Evolutionary conservation across 2,797 vertebrate genomes (phyloP), one percentile per base, ranked within the genome.

Genomic region (Oryzias dopingdopingensis): DNA sequence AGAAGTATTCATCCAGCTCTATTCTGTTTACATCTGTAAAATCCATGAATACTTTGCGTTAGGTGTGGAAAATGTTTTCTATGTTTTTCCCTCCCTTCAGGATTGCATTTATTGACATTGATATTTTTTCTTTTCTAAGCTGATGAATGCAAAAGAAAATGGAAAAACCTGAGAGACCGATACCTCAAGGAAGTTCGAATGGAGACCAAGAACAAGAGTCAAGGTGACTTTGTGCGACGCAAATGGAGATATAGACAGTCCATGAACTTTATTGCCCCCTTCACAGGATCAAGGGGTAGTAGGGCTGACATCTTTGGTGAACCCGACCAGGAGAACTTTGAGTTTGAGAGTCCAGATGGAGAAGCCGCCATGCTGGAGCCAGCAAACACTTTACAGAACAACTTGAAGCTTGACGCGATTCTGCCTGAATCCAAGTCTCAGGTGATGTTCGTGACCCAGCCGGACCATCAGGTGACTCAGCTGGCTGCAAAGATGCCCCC

Each of bases 151-250:
- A 91, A 91, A 77, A 76, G 84, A 52, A 88, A 88, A 81, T 91
- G 89, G 90, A 91, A 91, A 75, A 91, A 90, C 65, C 76, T 91
- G 80, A 79, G 90, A 65, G 90, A 91, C 81, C 17, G 90, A 3
- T 91, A 91, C 57, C 59, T 90, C 56, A 90, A 90, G 55, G 90
- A 91, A 56, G 74, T 90, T 1, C 78, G 90, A 17, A 76, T 86
- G 72, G 87, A 89, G 57, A 70, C 83, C 20, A 86, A 86, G 64
- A 81, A 76, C 72, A 89, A 86, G 58, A 86, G 84, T 43, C 82
- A 86, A 55, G 86, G 88, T 18, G 86, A 86, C 51, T 4, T 79
- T 0, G 15, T 75, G 5, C 86, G 77, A 6, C 89, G 89, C n/a
- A 67, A 70, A 55, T 89, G 89, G 89, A 89, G 86, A 70, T 86